phyloP scores from a whole-genome alignment of 37 sponge, comb jelly and placozoan genomes.

The Spongilla lacustris region DNA sequence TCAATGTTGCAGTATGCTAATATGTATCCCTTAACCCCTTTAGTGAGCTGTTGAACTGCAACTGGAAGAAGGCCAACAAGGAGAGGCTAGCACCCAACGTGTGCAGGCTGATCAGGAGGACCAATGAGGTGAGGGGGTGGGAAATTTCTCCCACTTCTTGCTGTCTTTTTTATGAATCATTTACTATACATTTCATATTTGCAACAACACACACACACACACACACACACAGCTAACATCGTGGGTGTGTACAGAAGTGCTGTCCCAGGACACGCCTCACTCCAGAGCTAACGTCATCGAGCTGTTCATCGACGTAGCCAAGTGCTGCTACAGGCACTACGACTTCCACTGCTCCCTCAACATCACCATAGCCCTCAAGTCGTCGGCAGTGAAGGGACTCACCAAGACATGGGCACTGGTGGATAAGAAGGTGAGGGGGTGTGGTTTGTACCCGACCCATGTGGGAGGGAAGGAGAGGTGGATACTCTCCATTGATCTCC shows the following conservation, averaged over 20 bases:
- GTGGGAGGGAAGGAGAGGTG: too few relatives aligned
- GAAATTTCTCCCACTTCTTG: neutral
- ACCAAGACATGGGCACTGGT: conserved; percentile 67
- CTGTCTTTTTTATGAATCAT: neutral
- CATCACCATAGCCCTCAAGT: conserved; percentile 71
- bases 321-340: conserved; percentile 65
- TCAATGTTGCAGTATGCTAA: neutral
- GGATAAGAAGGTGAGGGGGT: conserved; percentile 53
- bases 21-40: neutral
- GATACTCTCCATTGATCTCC: too few relatives aligned
- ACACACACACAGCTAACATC: conserved; percentile 51
- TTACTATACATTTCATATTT: neutral
- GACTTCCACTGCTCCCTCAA: conserved; percentile 75
- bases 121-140: conserved; percentile 57
- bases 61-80: conserved; percentile 74
- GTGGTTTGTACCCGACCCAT: too few relatives aligned
- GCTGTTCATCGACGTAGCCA: conserved; percentile 72
- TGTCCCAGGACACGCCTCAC: conserved; percentile 37
- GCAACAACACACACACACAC: neutral
- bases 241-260: conserved; percentile 81
- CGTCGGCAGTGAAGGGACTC: conserved; percentile 50
- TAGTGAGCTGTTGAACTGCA: conserved; percentile 71
- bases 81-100: conserved; percentile 67
- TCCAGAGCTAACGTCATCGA: conserved; percentile 63
- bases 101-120: conserved; percentile 59